Evolutionary conservation across 2,113 vertebrate genomes (phyloP).

Genomic region (Elaphurus davidianus): DNA sequence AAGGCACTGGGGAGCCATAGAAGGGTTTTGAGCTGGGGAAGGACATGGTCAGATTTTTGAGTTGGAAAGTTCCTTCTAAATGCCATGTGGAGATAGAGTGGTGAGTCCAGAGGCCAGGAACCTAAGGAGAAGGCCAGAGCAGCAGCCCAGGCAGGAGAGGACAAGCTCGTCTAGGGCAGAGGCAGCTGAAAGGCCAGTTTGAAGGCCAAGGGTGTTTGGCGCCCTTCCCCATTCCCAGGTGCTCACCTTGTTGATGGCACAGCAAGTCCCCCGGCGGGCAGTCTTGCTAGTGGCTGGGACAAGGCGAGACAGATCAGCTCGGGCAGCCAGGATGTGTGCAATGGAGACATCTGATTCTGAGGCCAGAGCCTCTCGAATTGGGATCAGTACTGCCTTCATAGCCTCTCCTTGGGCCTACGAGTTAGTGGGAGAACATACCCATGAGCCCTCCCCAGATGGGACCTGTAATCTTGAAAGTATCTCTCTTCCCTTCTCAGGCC

Average conservation of each 20-base stretch:
- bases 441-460: background rate
- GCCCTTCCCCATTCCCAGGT: background rate
- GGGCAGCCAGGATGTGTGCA: conserved; percentile 85
- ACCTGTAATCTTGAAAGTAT: background rate
- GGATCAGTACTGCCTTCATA: conserved; percentile 67
- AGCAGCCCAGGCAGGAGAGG: background rate
- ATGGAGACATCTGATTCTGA: conserved; percentile 74
- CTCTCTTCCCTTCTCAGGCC: background rate
- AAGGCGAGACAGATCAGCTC: conserved; percentile 86
- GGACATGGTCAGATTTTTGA: background rate
- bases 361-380: conserved; percentile 56
- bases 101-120: background rate
- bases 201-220: background rate
- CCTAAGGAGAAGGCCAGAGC: background rate
- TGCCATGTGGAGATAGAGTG: background rate
- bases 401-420: conserved; percentile 60
- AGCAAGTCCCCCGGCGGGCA: conserved; percentile 76
- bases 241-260: conserved; percentile 86
- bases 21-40: background rate
- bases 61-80: background rate
- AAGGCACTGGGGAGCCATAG: background rate
- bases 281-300: conserved; percentile 71
- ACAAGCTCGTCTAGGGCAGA: background rate
- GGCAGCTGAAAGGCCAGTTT: background rate
- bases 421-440: background rate